phyloP scores from a whole-genome alignment of 2,113 vertebrate species.

The Sarotherodon lohbergeri region DNA sequence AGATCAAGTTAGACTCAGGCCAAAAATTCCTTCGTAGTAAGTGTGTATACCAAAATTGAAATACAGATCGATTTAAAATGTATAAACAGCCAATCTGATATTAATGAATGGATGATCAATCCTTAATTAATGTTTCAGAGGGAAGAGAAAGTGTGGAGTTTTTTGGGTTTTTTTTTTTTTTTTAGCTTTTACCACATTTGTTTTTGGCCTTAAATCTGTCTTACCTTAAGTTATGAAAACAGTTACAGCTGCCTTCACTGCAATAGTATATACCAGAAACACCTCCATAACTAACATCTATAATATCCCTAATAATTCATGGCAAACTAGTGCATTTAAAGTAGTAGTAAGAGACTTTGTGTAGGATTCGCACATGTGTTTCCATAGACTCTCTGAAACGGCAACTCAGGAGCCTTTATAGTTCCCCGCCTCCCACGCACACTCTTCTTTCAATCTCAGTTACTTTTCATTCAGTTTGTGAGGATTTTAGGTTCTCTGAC shows the following conservation, averaged over 20 bases:
- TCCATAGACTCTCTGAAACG: background rate
- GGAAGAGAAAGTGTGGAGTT: background rate
- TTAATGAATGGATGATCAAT: background rate
- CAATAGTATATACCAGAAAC: background rate
- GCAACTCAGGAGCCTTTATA: background rate
- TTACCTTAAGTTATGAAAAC: background rate
- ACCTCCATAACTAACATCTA: background rate
- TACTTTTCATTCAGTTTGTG: background rate
- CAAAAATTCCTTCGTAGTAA: too few species aligned
- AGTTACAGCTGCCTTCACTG: background rate
- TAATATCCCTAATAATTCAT: background rate
- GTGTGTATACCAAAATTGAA: background rate
- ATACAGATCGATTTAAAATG: background rate
- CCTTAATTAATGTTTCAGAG: background rate
- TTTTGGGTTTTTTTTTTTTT: accelerated
- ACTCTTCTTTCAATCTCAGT: background rate
- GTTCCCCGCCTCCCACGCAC: background rate
- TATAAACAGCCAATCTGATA: background rate
- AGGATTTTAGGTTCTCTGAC: background rate
- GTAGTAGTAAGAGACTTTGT: background rate
- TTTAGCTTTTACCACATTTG: background rate
- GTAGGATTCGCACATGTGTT: background rate
- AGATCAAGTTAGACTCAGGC: too few species aligned
- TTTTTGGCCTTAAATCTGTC: background rate
- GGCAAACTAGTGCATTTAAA: background rate